Base-by-base conservation (phyloP, 2,888 invertebrate genomes). In the Pyralis farinalis region DNA sequence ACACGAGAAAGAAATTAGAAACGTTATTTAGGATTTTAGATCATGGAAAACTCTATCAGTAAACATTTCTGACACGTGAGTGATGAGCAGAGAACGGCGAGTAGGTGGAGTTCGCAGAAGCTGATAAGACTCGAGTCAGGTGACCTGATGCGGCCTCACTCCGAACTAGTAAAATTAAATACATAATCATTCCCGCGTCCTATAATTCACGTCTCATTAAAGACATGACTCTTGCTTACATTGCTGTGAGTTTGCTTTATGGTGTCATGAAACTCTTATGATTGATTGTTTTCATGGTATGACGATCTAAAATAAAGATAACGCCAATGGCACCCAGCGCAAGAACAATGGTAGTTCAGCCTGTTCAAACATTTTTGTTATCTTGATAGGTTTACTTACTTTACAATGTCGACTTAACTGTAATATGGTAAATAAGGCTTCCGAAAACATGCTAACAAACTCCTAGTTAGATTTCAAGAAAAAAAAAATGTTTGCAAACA, bases 361-460 rank as follows among this genome's bases (percentile, higher is more conserved):
- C 55, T 67, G 67, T 56, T 69, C 71, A 84, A 79, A 85, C 77
- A 77, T 51, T 63, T 60, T 56, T 50, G 59, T 81, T 86, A 86
- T 87, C 86, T 80, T 81, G 85, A 83, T 80, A 81, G 71, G 81
- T 86, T 84, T 85, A 69, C 81, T 66, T 64, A 66, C 68, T 64
- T 55, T 62, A 63, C 54, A 48, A 49, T 55, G 52, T 63, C 37
- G 30, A n/a, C 33, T 39, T 12, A 16, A 31, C 16, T 16, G 58
- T 51, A 60, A 63, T 65, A 65, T 67, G 60, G 69, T 70, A 81
- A 76, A 81, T 77, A 81, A 54, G 56, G 66, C 69, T 75, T 79
- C 75, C 63, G 57, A 75, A 75, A 79, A 76, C 55, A 54, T 69
- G 72, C 66, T 69, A 62, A 55, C 64, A 60, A 66, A 59, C 16